These are phyloP conservation scores for Styela plicata DNA, from an alignment of 23 tunicate species.

Conservation along the genomic window DNA sequence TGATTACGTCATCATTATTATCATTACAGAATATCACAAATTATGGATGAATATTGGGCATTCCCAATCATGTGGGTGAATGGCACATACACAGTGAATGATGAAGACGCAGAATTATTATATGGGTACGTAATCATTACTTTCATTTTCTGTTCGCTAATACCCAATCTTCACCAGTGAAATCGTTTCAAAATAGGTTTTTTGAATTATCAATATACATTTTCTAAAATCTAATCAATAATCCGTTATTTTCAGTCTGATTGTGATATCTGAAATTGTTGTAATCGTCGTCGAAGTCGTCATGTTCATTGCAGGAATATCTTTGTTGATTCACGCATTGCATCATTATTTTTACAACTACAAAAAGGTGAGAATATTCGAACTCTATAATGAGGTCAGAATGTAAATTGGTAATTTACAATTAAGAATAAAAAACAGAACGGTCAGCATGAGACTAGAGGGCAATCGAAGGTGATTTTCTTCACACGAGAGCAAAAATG, in stretches of 20 bases:
- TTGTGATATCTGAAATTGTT: background rate
- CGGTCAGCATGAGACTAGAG: no score
- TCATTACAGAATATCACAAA: slow-evolving; percentile 24
- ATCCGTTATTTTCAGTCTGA: background rate
- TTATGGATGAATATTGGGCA: slow-evolving; percentile 46
- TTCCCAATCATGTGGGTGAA: slow-evolving; percentile 62
- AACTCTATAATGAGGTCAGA: background rate
- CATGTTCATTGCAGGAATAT: background rate
- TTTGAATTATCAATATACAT: no score
- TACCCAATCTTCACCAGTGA: background rate
- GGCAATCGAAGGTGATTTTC: no score
- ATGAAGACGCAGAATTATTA: slow-evolving; percentile 36
- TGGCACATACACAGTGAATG: slow-evolving; percentile 29
- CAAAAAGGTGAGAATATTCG: background rate
- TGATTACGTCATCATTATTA: slow-evolving; percentile 1
- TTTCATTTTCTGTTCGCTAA: background rate
- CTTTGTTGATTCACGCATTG: background rate
- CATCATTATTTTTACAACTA: background rate
- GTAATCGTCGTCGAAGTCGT: background rate
- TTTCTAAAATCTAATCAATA: background rate
- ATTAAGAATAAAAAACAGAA: no score
- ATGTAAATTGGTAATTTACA: no score
- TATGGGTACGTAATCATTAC: slow-evolving; percentile 25
- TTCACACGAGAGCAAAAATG: no score
- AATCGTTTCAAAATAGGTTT: background rate